Base-by-base conservation (phyloP, 2,888 invertebrate species). In the Schrankia costaestrigalis region DNA sequence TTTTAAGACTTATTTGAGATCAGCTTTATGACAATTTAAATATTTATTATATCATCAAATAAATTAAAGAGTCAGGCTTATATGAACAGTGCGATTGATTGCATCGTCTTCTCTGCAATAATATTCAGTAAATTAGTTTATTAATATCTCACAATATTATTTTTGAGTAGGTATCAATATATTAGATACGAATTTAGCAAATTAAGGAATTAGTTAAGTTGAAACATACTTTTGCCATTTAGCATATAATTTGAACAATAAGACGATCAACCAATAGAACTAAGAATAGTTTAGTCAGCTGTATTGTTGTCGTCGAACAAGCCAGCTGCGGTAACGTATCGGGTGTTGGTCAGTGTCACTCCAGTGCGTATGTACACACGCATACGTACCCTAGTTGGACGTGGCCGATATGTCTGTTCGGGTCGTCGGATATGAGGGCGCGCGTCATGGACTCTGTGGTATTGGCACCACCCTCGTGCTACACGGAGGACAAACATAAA, bases 361-460 rank as follows among this genome's bases (percentile, higher is more conserved):
- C 75, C 65, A 67, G 81, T 78, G 76, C 66, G 82, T 78, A 76
- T 81, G 77, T 80, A 77, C 76, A 78, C 74, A 75, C 73, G 70
- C 68, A 92, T 93, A 96, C 95, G 91, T 96, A 96, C 96, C 96
- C 96, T 90, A 97, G 92, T 90, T 96, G 96, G 87, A 96, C 95
- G 89, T 95, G 95, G 89, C 95, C 96, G 89, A 94, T 92, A 89
- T 94, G 93, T 90, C 93, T 92, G 90, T 94, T 93, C 89, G 94
- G 93, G 91, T 96, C 96, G 90, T 96, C 96, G 89, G 94, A 94
- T 89, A 96, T 96, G 90, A 96, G 93, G 89, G 96, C 95, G 87
- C 96, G 93, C 89, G 96, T 96, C 95, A 96, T 95, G 90, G 96
- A 96, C 90, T 96, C 96, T 89, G 95, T 95, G 90, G 95, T 93